These are phyloP conservation scores for Allobates femoralis DNA, from an alignment of 2,797 vertebrate species.

Conservation along the genomic window DNA sequence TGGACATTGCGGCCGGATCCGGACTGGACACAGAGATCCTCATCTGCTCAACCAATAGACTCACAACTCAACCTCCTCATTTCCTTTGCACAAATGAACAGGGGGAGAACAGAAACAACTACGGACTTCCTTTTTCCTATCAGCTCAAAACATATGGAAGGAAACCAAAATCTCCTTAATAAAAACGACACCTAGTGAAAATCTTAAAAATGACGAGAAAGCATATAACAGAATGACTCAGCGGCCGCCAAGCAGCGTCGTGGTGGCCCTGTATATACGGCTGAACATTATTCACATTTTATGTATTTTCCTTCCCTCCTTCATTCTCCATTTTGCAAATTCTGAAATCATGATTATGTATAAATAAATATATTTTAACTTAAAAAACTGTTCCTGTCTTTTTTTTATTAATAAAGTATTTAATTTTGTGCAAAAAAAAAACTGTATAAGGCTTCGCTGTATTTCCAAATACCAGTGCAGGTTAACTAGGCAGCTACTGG, in stretches of 20 bases:
- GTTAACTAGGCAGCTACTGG: no score
- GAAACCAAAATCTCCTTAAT: conserved; percentile 16
- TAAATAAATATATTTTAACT: no score
- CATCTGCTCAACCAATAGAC: conserved; percentile 23
- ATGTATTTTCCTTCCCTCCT: no score
- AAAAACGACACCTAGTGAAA: conserved; percentile 1
- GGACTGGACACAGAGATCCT: neutral
- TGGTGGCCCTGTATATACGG: neutral
- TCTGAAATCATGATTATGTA: no score
- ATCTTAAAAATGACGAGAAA: conserved; percentile 44
- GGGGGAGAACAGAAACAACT: conserved; percentile 38
- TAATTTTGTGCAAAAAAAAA: no score
- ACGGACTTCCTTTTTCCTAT: conserved; percentile 54
- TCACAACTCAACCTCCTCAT: conserved; percentile 50
- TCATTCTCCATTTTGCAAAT: no score
- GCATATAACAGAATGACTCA: conserved; percentile 13
- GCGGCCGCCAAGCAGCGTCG: neutral
- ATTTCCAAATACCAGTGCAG: no score
- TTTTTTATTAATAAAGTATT: no score
- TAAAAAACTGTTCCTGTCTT: no score
- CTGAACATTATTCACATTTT: no score
- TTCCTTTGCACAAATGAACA: conserved; percentile 14
- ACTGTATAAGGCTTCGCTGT: no score
- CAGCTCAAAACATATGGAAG: conserved; percentile 51
- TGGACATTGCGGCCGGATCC: neutral